Evolutionary conservation across 2,888 invertebrate genomes (phyloP).

Genomic region (Polyploca ridens): DNA sequence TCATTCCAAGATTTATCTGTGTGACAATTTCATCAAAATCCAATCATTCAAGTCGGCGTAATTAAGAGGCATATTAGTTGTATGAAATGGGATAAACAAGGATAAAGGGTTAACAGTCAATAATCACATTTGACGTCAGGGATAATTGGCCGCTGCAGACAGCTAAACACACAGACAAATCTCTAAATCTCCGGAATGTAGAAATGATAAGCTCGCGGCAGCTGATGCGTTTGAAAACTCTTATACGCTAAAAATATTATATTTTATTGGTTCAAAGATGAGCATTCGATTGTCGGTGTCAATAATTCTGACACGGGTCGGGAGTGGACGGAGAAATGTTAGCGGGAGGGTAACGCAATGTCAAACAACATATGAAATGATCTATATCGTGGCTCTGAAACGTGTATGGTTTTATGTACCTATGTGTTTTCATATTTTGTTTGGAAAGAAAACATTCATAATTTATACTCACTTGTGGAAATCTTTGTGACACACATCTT

Average conservation of each 20-base stretch:
- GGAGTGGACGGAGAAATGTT: neutral
- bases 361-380: no score
- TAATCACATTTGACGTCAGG: neutral
- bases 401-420: neutral
- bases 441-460: no score
- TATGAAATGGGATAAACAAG: neutral
- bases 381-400: no score
- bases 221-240: neutral
- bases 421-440: no score
- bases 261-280: constrained; percentile 28
- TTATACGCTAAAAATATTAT: constrained; percentile 30
- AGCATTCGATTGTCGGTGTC: constrained; percentile 10
- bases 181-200: neutral
- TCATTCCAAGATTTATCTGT: no score
- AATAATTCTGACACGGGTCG: neutral
- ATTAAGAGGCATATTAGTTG: neutral
- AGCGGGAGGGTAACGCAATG: neutral
- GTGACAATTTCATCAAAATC: no score
- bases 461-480: no score
- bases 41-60: neutral
- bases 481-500: no score
- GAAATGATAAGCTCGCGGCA: neutral
- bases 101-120: neutral
- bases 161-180: neutral
- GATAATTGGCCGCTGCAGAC: neutral